Conservation (phyloP, 2,888 invertebrate genomes). For the Rhimphoctona megacephalus region DNA sequence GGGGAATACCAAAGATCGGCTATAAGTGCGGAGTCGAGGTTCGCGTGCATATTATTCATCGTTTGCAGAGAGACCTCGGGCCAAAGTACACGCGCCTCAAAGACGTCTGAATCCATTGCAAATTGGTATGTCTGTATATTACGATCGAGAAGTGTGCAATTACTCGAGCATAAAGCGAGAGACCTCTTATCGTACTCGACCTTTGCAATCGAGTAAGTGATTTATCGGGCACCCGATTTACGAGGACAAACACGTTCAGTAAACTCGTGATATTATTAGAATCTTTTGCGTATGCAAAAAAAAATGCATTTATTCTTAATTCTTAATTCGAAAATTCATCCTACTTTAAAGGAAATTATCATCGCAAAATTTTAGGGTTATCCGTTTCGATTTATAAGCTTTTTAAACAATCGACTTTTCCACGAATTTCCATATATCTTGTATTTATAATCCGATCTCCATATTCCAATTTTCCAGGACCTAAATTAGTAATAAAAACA, state of each 20-base stretch:
- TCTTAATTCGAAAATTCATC: too few relatives aligned
- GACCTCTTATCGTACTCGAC: slow-evolving; percentile 55
- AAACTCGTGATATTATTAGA: slow-evolving; percentile 41
- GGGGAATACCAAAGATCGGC: slow-evolving; percentile 2
- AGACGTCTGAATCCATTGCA: background rate
- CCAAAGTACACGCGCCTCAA: slow-evolving; percentile 26
- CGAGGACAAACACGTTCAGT: slow-evolving; percentile 45
- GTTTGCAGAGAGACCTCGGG: slow-evolving; percentile 42
- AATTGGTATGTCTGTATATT: slow-evolving; percentile 20
- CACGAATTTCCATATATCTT: too few relatives aligned
- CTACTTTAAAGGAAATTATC: too few relatives aligned
- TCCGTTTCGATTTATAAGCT: too few relatives aligned
- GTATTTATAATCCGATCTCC: too few relatives aligned
- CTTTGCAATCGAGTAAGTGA: slow-evolving; percentile 43
- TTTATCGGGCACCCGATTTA: slow-evolving; percentile 32
- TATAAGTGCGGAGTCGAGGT: slow-evolving; percentile 4
- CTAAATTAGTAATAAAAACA: too few relatives aligned
- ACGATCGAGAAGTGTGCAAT: slow-evolving; percentile 55
- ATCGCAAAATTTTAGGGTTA: too few relatives aligned
- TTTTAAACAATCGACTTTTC: too few relatives aligned
- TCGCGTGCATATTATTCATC: slow-evolving; percentile 43
- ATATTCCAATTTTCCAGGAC: too few relatives aligned
- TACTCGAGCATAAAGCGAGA: slow-evolving; percentile 57
- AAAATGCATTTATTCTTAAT: background rate
- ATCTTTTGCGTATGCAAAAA: background rate